Percentiles rank a stretch among this genome's conserved stretches.
Evolutionary conservation across 2,797 vertebrate species (phyloP).

Genomic region (Sorex maritimensis): DNA sequence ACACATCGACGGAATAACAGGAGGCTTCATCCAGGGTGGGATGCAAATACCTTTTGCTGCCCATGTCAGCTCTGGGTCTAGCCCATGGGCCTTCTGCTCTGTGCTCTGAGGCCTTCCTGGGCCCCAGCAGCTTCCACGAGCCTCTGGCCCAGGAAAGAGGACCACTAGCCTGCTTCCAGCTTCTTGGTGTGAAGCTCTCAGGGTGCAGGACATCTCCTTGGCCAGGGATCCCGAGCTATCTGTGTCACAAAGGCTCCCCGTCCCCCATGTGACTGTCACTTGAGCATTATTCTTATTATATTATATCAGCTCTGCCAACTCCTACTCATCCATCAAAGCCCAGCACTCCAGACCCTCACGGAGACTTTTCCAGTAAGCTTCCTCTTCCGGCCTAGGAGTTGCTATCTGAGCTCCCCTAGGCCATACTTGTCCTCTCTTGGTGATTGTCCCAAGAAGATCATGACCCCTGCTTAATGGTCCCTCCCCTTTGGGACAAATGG

Average conservation of each 20-base stretch:
- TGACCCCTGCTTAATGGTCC: background rate
- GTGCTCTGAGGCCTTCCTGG: background rate
- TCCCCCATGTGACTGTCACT: background rate
- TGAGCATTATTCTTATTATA: background rate
- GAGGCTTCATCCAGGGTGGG: slow-evolving; percentile 70
- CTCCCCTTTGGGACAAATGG: background rate
- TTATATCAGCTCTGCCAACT: background rate
- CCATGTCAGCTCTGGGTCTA: background rate
- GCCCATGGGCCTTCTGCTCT: background rate
- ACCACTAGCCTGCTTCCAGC: no score
- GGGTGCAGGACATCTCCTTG: background rate
- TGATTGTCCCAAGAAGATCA: fast-evolving
- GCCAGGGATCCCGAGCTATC: background rate
- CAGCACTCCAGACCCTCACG: background rate
- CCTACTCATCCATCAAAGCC: slow-evolving; percentile 2
- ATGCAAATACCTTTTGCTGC: slow-evolving; percentile 69
- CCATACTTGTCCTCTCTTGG: background rate
- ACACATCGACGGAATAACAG: slow-evolving; percentile 72
- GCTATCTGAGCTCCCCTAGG: background rate
- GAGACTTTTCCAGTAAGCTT: background rate
- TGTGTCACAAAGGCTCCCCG: background rate
- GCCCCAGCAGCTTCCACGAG: no score
- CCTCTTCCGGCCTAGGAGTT: background rate
- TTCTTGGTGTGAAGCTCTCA: no score
- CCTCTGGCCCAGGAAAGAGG: background rate